Conservation (phyloP, 2,888 invertebrate species). For the Subacronicta megacephala region DNA sequence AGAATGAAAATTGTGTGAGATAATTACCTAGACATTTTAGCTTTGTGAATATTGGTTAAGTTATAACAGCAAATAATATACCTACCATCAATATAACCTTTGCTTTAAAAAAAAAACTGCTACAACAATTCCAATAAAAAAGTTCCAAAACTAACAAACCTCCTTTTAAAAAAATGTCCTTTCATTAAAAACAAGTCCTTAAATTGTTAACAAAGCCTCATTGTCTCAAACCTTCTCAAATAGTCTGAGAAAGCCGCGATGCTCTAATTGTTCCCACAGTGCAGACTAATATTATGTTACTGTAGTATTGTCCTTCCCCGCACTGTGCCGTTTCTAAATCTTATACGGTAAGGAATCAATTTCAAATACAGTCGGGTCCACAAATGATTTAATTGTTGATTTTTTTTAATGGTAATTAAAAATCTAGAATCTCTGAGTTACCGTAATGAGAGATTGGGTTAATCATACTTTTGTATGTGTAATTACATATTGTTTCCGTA, state of each 20-base stretch:
- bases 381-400: neutral
- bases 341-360: slow-evolving; percentile 79
- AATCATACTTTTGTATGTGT: no score
- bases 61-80: no score
- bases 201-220: slow-evolving; percentile 46
- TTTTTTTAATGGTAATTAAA: neutral
- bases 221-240: slow-evolving; percentile 56
- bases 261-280: slow-evolving; percentile 81
- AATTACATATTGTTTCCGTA: no score
- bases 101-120: no score
- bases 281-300: slow-evolving; percentile 71
- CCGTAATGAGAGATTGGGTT: no score
- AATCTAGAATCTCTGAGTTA: no score
- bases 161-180: slow-evolving; percentile 1
- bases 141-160: neutral
- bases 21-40: no score
- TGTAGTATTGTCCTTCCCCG: slow-evolving; percentile 69
- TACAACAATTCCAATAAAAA: neutral
- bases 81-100: no score
- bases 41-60: no score
- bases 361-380: slow-evolving; percentile 69
- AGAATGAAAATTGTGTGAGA: no score
- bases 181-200: slow-evolving; percentile 42
- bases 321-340: slow-evolving; percentile 81
- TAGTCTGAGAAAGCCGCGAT: slow-evolving; percentile 67